phyloP scores from a whole-genome alignment of 2,113 vertebrate species.

The Oryzias curvinotus region DNA sequence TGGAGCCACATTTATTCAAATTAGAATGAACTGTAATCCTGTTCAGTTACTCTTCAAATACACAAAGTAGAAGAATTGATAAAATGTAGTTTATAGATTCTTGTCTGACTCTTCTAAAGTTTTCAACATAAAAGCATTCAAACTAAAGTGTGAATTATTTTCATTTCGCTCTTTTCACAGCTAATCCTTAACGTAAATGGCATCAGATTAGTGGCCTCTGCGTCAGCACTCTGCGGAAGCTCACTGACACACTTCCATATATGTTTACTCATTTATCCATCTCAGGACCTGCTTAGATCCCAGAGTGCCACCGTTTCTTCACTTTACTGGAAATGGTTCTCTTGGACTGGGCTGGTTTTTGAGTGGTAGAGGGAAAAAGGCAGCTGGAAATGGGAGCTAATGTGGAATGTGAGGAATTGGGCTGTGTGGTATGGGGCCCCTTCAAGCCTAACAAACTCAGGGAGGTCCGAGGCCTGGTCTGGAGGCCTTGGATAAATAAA shows the following conservation, averaged over 20 bases:
- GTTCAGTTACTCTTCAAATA: background rate
- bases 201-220: background rate
- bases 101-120: background rate
- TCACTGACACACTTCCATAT: background rate
- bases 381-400: conserved; percentile 82
- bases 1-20: background rate
- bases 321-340: conserved; percentile 31
- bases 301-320: conserved; percentile 11
- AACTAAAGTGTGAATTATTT: background rate
- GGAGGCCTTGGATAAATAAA: conserved; percentile 85
- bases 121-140: background rate
- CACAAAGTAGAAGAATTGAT: background rate
- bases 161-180: no score
- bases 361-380: conserved; percentile 66
- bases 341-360: conserved; percentile 50
- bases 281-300: conserved; percentile 3
- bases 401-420: conserved; percentile 84
- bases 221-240: background rate
- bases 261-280: conserved; percentile 17
- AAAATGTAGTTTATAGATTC: background rate
- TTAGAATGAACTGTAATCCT: background rate
- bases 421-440: conserved; percentile 80
- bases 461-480: conserved; percentile 83
- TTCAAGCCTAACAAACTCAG: conserved; percentile 87
- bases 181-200: no score